Percentiles rank a stretch among this genome's conserved stretches.
These are phyloP conservation scores for Dinothrombium tinctorium DNA, from an alignment of 1,140 invertebrate species.

Conservation along the genomic window DNA sequence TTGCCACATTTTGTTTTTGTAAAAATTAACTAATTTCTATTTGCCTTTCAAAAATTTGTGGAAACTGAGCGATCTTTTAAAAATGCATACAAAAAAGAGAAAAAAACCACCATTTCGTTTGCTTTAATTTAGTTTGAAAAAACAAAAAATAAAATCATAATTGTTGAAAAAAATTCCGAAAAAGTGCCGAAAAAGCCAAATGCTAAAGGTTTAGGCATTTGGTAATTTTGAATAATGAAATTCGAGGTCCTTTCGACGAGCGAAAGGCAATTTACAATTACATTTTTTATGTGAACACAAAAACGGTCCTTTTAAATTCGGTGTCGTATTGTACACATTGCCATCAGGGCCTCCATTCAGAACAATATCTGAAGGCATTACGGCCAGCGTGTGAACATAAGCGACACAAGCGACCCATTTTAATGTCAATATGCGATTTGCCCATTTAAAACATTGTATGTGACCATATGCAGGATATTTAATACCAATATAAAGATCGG, in stretches of 20 bases:
- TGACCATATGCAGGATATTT: constrained; percentile 5
- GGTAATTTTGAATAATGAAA: constrained; percentile 3
- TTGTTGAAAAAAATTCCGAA: too few relatives aligned
- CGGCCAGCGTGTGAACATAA: constrained; percentile 1
- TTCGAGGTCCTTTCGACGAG: constrained; percentile 3
- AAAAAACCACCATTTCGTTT: too few relatives aligned
- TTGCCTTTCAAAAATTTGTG: too few relatives aligned
- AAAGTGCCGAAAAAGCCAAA: too few relatives aligned
- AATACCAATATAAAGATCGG: constrained; percentile 4
- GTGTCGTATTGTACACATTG: constrained; percentile 4
- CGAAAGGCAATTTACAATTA: constrained; percentile 5
- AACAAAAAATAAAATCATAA: too few relatives aligned
- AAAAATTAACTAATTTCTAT: too few relatives aligned
- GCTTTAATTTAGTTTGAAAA: too few relatives aligned
- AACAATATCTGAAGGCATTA: constrained; percentile 3
- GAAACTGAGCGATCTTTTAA: too few relatives aligned
- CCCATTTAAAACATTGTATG: constrained; percentile 4
- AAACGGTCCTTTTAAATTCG: constrained; percentile 3
- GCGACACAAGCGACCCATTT: constrained; percentile 6
- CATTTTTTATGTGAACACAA: constrained; percentile 3
- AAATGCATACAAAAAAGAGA: too few relatives aligned
- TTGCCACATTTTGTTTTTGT: too few relatives aligned
- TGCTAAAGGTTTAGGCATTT: background rate
- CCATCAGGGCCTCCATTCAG: constrained; percentile 6
- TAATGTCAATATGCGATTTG: background rate